Conservation (phyloP, 2,113 vertebrate genomes). For the Carlito syrichta region DNA sequence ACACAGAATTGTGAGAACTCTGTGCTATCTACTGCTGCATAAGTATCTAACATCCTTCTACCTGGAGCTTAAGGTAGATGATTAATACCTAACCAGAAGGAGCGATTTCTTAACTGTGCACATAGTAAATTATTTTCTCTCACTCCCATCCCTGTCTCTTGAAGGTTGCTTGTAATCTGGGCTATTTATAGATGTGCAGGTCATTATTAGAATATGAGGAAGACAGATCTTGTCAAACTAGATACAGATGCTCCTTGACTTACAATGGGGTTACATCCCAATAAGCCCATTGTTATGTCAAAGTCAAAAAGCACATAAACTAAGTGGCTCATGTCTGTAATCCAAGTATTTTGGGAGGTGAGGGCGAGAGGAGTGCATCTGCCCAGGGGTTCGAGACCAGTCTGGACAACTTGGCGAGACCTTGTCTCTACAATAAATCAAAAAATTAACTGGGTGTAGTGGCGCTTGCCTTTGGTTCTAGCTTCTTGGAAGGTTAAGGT, state of each 20-base stretch:
- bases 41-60: not conserved
- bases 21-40: not conserved
- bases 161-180: not conserved
- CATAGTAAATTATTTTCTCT: not conserved
- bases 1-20: not conserved
- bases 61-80: not conserved
- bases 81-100: slow-evolving; percentile 16
- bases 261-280: not conserved
- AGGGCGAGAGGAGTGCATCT: too few species aligned
- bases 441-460: too few species aligned
- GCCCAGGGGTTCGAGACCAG: too few species aligned
- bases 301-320: too few species aligned
- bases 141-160: not conserved
- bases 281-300: not conserved
- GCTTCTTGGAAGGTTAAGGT: too few species aligned
- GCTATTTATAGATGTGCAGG: not conserved
- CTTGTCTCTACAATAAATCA: too few species aligned
- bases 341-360: too few species aligned
- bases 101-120: not conserved
- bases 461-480: too few species aligned
- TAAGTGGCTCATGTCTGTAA: too few species aligned
- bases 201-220: not conserved
- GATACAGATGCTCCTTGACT: not conserved
- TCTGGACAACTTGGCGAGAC: too few species aligned
- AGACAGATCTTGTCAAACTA: not conserved